Percentiles rank a stretch among this genome's conserved stretches.
phyloP scores from a whole-genome alignment of 2,113 vertebrate species.

The Brevimyrus niger region DNA sequence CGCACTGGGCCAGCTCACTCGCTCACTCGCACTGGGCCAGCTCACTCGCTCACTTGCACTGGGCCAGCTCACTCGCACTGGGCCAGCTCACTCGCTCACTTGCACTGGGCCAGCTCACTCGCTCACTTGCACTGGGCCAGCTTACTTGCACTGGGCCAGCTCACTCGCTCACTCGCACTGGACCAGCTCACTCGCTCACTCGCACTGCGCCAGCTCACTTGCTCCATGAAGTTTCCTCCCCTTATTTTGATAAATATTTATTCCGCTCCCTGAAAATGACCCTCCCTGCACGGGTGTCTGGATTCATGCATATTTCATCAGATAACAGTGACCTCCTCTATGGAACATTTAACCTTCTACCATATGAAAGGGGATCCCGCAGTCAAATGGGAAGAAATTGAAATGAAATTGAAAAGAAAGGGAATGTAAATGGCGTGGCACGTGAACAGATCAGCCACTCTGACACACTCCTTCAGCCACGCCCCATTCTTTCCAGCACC shows the following conservation, averaged over 20 bases:
- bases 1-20: too few relatives aligned
- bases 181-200: not conserved
- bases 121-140: too few relatives aligned
- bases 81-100: too few relatives aligned
- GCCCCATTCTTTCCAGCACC: not conserved
- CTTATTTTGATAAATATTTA: conserved; percentile 21
- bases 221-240: not conserved
- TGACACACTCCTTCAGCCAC: not conserved
- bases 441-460: not conserved
- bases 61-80: too few relatives aligned
- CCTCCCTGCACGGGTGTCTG: not conserved
- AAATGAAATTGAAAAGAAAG: conserved; percentile 5
- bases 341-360: conserved; percentile 2
- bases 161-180: too few relatives aligned
- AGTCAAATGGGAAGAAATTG: not conserved
- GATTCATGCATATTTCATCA: conserved; percentile 11
- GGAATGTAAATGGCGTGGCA: not conserved
- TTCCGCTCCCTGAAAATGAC: conserved; percentile 2
- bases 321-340: not conserved
- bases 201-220: too few relatives aligned
- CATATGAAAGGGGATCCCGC: not conserved
- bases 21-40: too few relatives aligned
- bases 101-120: too few relatives aligned
- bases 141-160: too few relatives aligned
- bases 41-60: too few relatives aligned